Evolutionary conservation across 2,888 invertebrate species (phyloP), one percentile per base, ranked within the genome.

Genomic region (Craniophora ligustri): DNA sequence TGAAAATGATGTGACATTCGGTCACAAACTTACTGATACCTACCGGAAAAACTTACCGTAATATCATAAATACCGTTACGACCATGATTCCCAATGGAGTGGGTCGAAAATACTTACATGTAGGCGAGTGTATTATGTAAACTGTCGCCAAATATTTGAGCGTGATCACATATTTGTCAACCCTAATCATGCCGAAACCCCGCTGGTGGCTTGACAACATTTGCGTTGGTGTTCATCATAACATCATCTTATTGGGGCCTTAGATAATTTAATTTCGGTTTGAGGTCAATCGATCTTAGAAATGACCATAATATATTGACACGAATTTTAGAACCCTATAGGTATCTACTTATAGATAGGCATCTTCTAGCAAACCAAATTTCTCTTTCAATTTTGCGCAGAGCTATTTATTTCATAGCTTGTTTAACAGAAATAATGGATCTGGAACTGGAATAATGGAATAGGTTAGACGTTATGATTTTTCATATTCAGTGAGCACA

Each of bases 101-200:
- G 19, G 34, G 34, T 28, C 40, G 11, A 44, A 21, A 48, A 39
- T 48, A 34, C 32, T 40, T 48, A 34, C 32, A 36, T 19, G 15
- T 14, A 31, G 14, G 8, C 10, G 10, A 23, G 8, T 15, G 13
- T 0, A 6, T 31, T 18, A 7, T 50, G 40, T 39, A 47, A 47
- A 34, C 26, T 40, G 55, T 44, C 54, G 32, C 41, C 48, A 51
- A 39, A 39, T 67, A 66, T 63, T 40, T 41, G 13, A 35, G n/a
- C 5, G 41, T 48, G 50, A 38, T 49, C 47, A 50, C 64, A 64
- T 59, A 62, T 67, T 67, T 67, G 67, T 54, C 59, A 45, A 67
- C 67, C 67, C 47, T 67, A 50, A 59, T 67, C 58, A 54, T 34
- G 54, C 5, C 26, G 26, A 1, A 7, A 11, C 44, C 49, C 49